A percentile compares a stretch with the other conserved stretches of the same genome.
Conservation (phyloP, 1,140 invertebrate species). For the Drosophila aff. region DNA sequence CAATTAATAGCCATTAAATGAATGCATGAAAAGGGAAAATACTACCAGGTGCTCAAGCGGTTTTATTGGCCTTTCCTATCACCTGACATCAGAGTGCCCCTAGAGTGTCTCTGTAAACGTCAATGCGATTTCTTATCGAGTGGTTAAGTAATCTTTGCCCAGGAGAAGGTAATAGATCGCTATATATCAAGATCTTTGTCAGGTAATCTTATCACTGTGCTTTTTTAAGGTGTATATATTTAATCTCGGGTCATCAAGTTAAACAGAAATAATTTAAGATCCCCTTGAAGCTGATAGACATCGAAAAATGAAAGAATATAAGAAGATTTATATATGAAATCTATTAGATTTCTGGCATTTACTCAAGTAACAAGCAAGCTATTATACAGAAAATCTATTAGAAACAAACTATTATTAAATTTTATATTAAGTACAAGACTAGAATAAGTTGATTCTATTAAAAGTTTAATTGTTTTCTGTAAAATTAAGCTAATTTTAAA, state of each 20-base stretch:
- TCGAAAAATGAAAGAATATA: neutral
- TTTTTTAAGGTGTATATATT: neutral
- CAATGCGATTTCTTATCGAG: conserved; percentile 25
- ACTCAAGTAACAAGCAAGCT: neutral
- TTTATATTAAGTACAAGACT: neutral
- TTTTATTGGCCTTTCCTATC: conserved; percentile 3
- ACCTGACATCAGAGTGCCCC: conserved; percentile 11
- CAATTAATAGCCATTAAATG: neutral
- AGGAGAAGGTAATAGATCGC: neutral
- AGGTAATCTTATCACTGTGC: conserved; percentile 15
- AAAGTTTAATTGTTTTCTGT: neutral
- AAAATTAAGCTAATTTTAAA: neutral
- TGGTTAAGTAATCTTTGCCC: conserved; percentile 15
- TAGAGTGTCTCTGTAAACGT: conserved; percentile 13
- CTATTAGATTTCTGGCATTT: neutral
- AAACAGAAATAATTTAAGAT: neutral
- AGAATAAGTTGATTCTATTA: neutral
- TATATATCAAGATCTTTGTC: conserved; percentile 29
- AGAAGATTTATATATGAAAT: neutral
- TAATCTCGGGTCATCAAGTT: neutral
- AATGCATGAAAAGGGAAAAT: conserved; percentile 9
- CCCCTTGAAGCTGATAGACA: neutral
- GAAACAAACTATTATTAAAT: neutral
- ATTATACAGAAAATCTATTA: too few relatives aligned
- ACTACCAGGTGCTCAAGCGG: neutral